Percentiles rank a stretch among this genome's conserved stretches.
These are phyloP conservation scores for Heloderma charlesbogerti DNA, from an alignment of 2,113 vertebrate species.

Conservation along the genomic window DNA sequence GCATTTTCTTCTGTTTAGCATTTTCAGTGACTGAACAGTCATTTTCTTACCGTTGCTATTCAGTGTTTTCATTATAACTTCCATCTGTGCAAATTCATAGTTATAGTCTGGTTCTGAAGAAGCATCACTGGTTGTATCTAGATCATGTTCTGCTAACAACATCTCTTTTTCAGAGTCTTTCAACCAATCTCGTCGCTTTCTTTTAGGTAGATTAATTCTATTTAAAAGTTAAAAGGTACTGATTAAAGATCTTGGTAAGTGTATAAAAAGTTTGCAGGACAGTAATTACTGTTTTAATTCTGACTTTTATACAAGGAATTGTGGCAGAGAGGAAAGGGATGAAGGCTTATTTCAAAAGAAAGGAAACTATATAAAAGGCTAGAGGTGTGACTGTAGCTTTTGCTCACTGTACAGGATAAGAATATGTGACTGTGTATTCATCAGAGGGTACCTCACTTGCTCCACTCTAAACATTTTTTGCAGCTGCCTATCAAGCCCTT, in stretches of 20 bases:
- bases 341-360: neutral
- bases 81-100: conserved; percentile 99
- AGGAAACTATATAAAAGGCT: neutral
- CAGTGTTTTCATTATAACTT: conserved; percentile 98
- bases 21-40: neutral
- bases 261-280: neutral
- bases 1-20: neutral
- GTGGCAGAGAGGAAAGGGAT: neutral
- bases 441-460: neutral
- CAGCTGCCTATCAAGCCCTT: neutral
- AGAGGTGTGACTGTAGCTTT: neutral
- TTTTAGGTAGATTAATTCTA: conserved; percentile 95
- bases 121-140: conserved; percentile 95
- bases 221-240: conserved; percentile 32
- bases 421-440: neutral
- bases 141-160: conserved; percentile 84
- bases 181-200: conserved; percentile 92
- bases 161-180: conserved; percentile 92
- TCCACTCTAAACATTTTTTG: neutral
- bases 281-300: neutral
- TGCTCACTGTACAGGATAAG: neutral
- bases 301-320: neutral
- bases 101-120: conserved; percentile 98
- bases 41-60: conserved; percentile 90
- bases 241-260: conserved; percentile 18